Base-by-base conservation (phyloP, 2,888 invertebrate genomes). In the Endomychus coccineus region DNA sequence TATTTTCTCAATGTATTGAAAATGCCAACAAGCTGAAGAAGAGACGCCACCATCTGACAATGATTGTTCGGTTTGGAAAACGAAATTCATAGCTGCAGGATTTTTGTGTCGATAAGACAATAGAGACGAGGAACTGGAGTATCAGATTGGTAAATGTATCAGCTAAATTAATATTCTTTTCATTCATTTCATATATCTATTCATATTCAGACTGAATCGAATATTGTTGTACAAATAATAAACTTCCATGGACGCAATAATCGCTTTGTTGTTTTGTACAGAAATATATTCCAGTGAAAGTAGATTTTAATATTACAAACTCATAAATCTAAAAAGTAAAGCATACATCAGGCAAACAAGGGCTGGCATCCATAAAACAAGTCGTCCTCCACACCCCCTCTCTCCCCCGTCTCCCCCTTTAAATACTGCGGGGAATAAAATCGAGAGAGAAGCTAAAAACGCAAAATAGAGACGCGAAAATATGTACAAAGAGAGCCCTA, bases 381-480 rank as follows among this genome's bases (percentile, higher is more conserved):
- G 36, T 43, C 45, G 40, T 28, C 13, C 36, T 12, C 40, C 28
- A 28, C 42, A 48, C 48, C 43, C 42, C 53, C 49, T 31, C 19
- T 16, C 11, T 19, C 19, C 31, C 27, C 9, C 31, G n/a, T 27
- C 25, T n/a, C 30, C 12, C 19, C 53, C 56, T 48, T 49, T 54
- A 52, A 53, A 56, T 54, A 55, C 52, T 51, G 52, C 49, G 47
- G 48, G 52, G 53, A 56, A 56, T 54, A 56, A 57, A 55, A 56
- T 55, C 55, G 57, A 55, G 57, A 54, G 57, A 55, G 55, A 52
- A 55, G 58, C 57, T 56, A 59, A 59, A 59, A 59, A 58, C 58
- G 59, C 56, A 58, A 59, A 59, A 58, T 59, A 59, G 58, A 58
- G 56, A 58, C 53, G 58, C 57, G 59, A 59, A 59, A 59, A 59